These are phyloP conservation scores for Elgaria multicarinata DNA, from an alignment of 2,113 vertebrate genomes.

Conservation along the genomic window DNA sequence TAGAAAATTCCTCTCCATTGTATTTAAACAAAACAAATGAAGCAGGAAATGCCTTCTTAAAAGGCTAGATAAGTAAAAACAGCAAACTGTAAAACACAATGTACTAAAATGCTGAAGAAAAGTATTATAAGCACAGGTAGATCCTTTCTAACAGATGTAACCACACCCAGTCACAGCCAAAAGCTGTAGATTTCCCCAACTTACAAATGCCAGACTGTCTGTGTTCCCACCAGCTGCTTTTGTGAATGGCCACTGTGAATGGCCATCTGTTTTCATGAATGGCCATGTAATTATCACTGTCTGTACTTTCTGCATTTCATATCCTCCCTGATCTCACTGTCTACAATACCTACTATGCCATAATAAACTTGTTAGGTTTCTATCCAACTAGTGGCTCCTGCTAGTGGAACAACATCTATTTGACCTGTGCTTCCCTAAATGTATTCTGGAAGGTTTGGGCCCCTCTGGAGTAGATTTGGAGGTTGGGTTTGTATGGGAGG, in stretches of 20 bases:
- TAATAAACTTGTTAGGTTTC: neutral
- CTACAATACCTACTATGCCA: neutral
- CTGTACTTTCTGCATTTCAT: neutral
- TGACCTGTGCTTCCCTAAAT: neutral
- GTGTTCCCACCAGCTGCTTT: neutral
- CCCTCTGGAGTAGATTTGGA: neutral
- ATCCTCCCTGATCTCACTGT: neutral
- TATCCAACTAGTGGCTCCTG: neutral
- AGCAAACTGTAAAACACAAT: neutral
- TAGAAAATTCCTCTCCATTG: neutral
- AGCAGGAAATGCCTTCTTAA: neutral
- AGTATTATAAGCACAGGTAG: neutral
- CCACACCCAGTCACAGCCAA: neutral
- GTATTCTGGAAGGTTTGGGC: neutral
- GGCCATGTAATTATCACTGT: neutral
- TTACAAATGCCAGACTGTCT: neutral
- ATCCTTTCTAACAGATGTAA: neutral
- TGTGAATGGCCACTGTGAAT: neutral
- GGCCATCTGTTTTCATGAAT: neutral
- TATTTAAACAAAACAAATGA: accelerated
- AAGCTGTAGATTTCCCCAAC: neutral
- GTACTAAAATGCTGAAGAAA: neutral
- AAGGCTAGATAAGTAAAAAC: neutral
- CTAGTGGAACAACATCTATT: neutral
- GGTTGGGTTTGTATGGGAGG: neutral